Base-by-base conservation (phyloP, 2,113 vertebrate species). In the Tragelaphus strepsiceros region DNA sequence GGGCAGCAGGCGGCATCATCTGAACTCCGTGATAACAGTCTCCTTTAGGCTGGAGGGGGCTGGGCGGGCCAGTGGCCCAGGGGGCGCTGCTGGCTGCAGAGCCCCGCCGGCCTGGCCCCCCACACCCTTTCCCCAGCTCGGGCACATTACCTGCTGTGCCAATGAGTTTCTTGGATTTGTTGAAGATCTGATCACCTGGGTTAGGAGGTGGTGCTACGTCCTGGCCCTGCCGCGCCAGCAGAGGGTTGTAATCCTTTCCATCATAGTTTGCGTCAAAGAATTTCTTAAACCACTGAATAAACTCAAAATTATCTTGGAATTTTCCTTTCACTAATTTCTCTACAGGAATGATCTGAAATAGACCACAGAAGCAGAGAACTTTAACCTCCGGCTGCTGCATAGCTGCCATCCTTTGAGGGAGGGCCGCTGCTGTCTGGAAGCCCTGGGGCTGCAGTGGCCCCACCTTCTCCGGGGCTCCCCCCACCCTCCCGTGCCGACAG, bases 281-380 rank as follows among this genome's bases (percentile, higher is more conserved):
- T 98, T 99, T 99, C 99, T 99, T 99, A 98, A 99, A 99, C 99
- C 99, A 99, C 98, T 99, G 99, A 98, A 99, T 99, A 93, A 99
- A 99, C 98, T 99, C 99, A 98, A 99, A 99, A 98, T 99, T 99
- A 99, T 99, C 99, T 98, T 99, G 99, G 99, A 99, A 99, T 98
- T 99, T 99, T 96, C 99, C 99, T 98, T 99, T 99, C 97, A 99
- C 99, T 89, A 99, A 99, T 98, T 99, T 99, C 98, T 99, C 99
- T 98, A 99, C 99, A 0, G 99, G 99, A 95, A 99, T 99, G 95
- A 99, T 99, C 99, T 99, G 98, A 85, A 98, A 97, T 61, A 98
- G 83, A 98, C 97, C 97, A 98, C 96, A 98, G 24, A 98, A 97
- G 97, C 98, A 98, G 96, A 97, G 92, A 71, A 21, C 4, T 90